These are phyloP conservation scores for Beris morrisii DNA, from an alignment of 2,888 invertebrate species.

Conservation along the genomic window DNA sequence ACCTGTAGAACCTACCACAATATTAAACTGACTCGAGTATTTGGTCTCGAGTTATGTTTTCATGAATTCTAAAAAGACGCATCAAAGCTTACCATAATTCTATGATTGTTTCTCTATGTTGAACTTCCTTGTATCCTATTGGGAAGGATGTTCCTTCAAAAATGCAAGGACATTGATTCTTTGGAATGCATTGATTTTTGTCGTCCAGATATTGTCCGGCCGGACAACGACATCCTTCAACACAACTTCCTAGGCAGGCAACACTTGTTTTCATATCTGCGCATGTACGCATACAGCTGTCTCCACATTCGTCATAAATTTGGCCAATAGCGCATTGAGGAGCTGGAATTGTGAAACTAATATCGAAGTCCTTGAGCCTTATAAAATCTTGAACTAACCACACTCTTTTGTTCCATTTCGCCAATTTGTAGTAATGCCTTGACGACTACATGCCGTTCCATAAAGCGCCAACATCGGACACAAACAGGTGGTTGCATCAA, in stretches of 20 bases:
- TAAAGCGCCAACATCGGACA: constrained; percentile 85
- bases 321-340: constrained; percentile 78
- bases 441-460: constrained; percentile 75
- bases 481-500: constrained; percentile 63
- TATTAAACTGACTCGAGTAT: no score
- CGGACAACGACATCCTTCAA: constrained; percentile 90
- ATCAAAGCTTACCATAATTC: constrained; percentile 67
- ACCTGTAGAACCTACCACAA: no score
- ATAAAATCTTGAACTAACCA: constrained; percentile 57
- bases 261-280: constrained; percentile 58
- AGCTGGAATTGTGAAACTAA: neutral
- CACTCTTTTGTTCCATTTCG: constrained; percentile 75
- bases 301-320: constrained; percentile 81
- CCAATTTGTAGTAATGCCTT: constrained; percentile 76
- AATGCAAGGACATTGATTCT: constrained; percentile 75
- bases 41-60: no score
- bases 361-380: neutral
- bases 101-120: constrained; percentile 67
- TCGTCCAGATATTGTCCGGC: constrained; percentile 73
- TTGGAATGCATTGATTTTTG: constrained; percentile 70
- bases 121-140: constrained; percentile 75
- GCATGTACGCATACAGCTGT: constrained; percentile 78
- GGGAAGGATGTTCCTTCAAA: constrained; percentile 72
- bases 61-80: no score
- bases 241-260: constrained; percentile 61